A percentile compares a stretch with the other conserved stretches of the same genome.
These are phyloP conservation scores for Rhodinocichla rosea DNA, from an alignment of 2,113 vertebrate genomes.

Conservation along the genomic window DNA sequence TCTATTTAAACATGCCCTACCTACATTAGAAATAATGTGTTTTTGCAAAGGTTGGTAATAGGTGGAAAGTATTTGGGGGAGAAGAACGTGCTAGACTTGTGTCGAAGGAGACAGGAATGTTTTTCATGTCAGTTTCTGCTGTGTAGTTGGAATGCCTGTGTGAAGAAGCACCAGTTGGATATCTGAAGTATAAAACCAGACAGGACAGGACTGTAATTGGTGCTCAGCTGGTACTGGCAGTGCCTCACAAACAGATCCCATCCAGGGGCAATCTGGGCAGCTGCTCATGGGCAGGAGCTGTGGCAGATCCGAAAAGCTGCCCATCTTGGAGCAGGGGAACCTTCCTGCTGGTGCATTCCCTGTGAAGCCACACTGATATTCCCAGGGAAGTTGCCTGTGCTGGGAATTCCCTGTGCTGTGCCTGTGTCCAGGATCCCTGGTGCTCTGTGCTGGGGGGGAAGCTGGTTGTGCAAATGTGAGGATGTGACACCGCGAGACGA, in stretches of 20 bases:
- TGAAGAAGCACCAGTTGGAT: background rate
- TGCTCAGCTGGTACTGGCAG: background rate
- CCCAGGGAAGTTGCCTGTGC: background rate
- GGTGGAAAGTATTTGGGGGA: background rate
- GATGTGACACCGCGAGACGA: fast-evolving
- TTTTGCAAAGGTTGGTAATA: background rate
- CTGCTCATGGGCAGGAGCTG: background rate
- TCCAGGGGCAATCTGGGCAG: background rate
- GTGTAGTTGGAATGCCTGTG: background rate
- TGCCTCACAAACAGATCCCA: background rate
- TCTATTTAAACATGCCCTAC: background rate
- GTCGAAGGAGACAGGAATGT: background rate
- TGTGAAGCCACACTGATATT: background rate
- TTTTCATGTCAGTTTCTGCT: background rate
- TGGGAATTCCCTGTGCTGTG: background rate
- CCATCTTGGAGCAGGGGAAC: fast-evolving
- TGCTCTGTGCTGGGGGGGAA: background rate
- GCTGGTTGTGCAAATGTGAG: background rate
- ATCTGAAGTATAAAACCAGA: background rate
- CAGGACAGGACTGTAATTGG: background rate
- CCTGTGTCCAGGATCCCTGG: background rate
- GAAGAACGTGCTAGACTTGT: background rate
- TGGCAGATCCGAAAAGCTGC: fast-evolving
- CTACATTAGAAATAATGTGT: background rate
- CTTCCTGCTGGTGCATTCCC: fast-evolving